A percentile compares a stretch with the other conserved stretches of the same genome.
Evolutionary conservation across 2,888 invertebrate genomes (phyloP).

Genomic region (Encarsia formosa): DNA sequence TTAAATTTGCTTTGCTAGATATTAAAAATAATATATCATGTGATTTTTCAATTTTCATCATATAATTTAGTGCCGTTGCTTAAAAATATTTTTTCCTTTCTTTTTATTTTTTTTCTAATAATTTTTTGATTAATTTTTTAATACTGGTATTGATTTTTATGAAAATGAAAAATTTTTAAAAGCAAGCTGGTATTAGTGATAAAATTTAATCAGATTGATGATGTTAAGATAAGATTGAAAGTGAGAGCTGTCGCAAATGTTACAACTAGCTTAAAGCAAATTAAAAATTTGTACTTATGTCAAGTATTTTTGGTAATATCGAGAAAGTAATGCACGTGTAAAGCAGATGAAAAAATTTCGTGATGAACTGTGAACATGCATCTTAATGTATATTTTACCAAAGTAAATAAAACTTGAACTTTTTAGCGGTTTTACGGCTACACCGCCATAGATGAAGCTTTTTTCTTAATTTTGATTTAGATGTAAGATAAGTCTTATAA

Average conservation of each 20-base stretch:
- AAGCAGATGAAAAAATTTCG: conserved; percentile 22
- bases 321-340: conserved; percentile 27
- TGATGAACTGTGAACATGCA: conserved; percentile 24
- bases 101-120: background rate
- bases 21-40: conserved; percentile 13
- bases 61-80: conserved; percentile 6
- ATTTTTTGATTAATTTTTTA: conserved; percentile 8
- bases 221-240: conserved; percentile 13
- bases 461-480: conserved; percentile 21
- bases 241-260: conserved; percentile 20
- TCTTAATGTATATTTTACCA: conserved; percentile 28
- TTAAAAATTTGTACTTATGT: conserved; percentile 27
- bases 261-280: conserved; percentile 23
- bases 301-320: conserved; percentile 20
- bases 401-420: conserved; percentile 23
- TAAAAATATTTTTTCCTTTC: background rate
- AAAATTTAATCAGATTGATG: background rate
- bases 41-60: conserved; percentile 17
- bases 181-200: conserved; percentile 12
- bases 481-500: conserved; percentile 15
- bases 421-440: conserved; percentile 19
- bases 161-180: conserved; percentile 11
- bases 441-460: conserved; percentile 14
- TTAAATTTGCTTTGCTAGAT: conserved; percentile 23
- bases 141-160: background rate